Percentiles rank a stretch among this genome's conserved stretches.
Evolutionary conservation across 2,113 vertebrate genomes (phyloP).

Genomic region (Nothocercus julius): DNA sequence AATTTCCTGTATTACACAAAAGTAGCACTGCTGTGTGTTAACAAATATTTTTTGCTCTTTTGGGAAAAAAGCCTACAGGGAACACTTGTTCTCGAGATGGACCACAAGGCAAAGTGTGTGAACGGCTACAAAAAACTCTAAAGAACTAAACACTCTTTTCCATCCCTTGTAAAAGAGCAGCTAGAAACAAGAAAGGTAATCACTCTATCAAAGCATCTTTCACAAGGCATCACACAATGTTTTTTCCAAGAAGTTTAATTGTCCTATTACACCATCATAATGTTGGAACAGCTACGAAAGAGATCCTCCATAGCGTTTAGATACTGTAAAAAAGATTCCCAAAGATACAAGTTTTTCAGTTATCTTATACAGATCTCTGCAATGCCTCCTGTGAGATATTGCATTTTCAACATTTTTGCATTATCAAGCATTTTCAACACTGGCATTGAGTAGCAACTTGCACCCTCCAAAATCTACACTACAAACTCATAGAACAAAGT

Average conservation of each 20-base stretch:
- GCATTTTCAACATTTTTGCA: not conserved
- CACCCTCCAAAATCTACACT: not conserved
- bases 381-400: not conserved
- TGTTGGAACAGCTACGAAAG: not conserved
- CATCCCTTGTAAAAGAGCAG: not conserved
- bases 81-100: not conserved
- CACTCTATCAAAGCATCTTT: not conserved
- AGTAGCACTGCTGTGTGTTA: not conserved
- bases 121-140: not conserved
- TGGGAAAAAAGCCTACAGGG: no score
- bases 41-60: not conserved
- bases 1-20: not conserved
- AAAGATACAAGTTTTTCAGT: not conserved
- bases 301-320: not conserved
- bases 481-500: not conserved
- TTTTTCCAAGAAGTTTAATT: not conserved
- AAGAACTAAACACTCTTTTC: not conserved
- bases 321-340: not conserved
- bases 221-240: accelerated
- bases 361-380: not conserved
- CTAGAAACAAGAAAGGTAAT: not conserved
- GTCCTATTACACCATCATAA: no score
- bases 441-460: not conserved
- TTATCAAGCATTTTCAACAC: not conserved
- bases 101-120: accelerated